A percentile compares a stretch with the other conserved stretches of the same genome.
phyloP scores from a whole-genome alignment of 2,113 vertebrate genomes.

The Cariama cristata region DNA sequence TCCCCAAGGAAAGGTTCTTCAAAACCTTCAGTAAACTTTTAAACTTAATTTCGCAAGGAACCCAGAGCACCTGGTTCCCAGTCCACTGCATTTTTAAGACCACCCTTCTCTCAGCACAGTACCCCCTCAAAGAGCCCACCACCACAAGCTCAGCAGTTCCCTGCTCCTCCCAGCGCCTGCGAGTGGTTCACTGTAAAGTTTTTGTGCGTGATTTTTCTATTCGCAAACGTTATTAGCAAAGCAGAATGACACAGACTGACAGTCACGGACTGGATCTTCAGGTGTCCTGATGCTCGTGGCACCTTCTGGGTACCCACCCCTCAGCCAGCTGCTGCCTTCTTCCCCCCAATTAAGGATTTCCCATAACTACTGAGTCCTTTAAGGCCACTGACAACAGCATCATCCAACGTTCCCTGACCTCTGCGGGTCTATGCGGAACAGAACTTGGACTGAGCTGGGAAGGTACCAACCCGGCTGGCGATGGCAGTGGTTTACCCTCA shows the following conservation, averaged over 20 bases:
- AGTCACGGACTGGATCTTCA: not conserved
- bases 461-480: fast-evolving
- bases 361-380: not conserved
- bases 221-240: not conserved
- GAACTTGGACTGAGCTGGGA: not conserved
- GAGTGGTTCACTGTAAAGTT: not conserved
- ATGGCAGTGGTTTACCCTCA: not conserved
- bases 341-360: not conserved
- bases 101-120: not conserved
- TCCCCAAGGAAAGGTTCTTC: not conserved
- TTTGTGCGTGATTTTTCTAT: not conserved
- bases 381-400: not conserved
- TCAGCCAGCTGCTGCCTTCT: not conserved
- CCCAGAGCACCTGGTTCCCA: fast-evolving
- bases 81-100: not conserved
- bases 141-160: not conserved
- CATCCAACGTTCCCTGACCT: not conserved
- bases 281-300: not conserved
- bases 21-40: not conserved
- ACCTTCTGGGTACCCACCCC: not conserved
- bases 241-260: not conserved
- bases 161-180: not conserved
- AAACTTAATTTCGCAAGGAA: not conserved
- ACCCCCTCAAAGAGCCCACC: not conserved
- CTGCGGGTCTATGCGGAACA: not conserved